Percentiles rank a stretch among this genome's conserved stretches.
Conservation (phyloP, 1,140 invertebrate genomes). For the Lucilia cuprina region DNA sequence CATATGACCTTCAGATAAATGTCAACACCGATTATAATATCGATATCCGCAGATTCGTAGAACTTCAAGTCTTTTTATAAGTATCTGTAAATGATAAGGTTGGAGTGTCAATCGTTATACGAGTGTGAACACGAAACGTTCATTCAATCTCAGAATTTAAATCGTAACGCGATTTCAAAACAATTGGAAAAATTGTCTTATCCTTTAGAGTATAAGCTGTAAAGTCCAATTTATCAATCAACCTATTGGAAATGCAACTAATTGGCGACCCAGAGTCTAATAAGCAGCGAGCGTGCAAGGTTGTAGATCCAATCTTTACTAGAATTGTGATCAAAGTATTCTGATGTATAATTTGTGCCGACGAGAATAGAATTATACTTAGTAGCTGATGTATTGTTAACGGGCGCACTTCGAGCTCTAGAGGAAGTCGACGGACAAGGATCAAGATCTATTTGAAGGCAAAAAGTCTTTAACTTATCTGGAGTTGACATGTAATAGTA, state of each 20-base stretch:
- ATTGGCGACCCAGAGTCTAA: not conserved
- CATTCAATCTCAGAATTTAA: not conserved
- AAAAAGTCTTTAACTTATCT: not conserved
- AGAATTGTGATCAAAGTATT: not conserved
- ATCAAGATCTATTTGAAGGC: not conserved
- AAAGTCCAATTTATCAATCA: not conserved
- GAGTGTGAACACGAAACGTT: not conserved
- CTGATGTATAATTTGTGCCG: not conserved
- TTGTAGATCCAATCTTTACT: not conserved
- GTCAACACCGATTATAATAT: not conserved
- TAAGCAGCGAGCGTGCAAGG: not conserved
- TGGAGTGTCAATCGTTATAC: not conserved
- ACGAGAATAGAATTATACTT: not conserved
- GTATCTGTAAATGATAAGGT: too few relatives aligned
- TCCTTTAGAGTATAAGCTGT: not conserved
- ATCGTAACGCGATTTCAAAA: not conserved
- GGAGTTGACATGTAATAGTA: not conserved
- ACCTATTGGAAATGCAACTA: not conserved
- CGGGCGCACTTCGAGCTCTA: not conserved
- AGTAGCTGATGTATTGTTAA: too few relatives aligned
- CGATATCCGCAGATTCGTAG: too few relatives aligned
- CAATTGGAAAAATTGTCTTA: not conserved
- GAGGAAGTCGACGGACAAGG: not conserved
- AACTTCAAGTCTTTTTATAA: too few relatives aligned
- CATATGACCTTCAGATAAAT: not conserved